Conservation (phyloP, 92 coral and sea anemone species). For the Pocillopora meandrina region DNA sequence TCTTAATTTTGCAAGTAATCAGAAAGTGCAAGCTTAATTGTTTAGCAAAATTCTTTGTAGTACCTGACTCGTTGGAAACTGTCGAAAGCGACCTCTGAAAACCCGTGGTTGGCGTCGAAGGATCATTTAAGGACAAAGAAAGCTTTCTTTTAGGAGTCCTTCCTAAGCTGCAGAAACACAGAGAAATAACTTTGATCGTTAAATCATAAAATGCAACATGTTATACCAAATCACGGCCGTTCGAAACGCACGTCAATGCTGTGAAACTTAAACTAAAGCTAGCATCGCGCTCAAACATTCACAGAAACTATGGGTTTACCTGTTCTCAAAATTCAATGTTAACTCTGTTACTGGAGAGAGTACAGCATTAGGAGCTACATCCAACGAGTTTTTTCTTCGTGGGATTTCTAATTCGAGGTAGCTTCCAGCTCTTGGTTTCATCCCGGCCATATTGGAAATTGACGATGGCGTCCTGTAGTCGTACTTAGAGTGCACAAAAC, state of each 20-base stretch:
- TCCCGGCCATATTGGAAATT: conserved; percentile 82
- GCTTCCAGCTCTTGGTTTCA: conserved; percentile 87
- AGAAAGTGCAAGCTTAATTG: neutral
- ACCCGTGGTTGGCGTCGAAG: conserved; percentile 72
- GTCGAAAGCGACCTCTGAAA: conserved; percentile 74
- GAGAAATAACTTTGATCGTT: neutral
- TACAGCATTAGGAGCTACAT: conserved; percentile 73
- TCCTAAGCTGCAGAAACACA: conserved; percentile 64
- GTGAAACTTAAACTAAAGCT: neutral
- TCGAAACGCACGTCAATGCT: conserved; percentile 25
- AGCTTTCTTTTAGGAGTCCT: conserved; percentile 95
- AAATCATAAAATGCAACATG: neutral
- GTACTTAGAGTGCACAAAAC: neutral
- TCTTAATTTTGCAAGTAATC: neutral
- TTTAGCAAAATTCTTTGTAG: too few species aligned
- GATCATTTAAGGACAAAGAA: conserved; percentile 76
- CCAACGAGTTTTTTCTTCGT: conserved; percentile 53
- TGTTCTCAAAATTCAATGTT: conserved; percentile 85
- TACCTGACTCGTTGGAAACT: conserved; percentile 96
- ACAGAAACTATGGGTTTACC: conserved; percentile 26
- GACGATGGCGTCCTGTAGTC: neutral
- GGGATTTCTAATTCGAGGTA: conserved; percentile 75
- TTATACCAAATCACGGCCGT: neutral
- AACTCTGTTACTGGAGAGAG: conserved; percentile 97
- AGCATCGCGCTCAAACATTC: conserved; percentile 1